Conservation (phyloP, 2,888 invertebrate genomes). For the Himalopsyche kuldschensis region DNA sequence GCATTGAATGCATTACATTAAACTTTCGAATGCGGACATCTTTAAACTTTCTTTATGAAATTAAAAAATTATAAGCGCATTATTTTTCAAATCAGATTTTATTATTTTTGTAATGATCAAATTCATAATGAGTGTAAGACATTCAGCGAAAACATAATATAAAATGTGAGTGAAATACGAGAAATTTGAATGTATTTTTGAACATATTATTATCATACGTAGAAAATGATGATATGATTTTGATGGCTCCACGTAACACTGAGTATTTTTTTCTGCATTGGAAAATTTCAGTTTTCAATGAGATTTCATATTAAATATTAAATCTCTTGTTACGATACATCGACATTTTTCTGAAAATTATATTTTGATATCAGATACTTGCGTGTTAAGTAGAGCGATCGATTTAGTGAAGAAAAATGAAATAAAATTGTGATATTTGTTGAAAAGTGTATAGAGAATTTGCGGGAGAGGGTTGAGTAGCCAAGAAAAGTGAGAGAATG, state of each 20-base stretch:
- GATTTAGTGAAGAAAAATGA: neutral
- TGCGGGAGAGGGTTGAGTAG: neutral
- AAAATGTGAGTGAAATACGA: neutral
- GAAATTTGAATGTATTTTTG: neutral
- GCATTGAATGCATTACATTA: too few species aligned
- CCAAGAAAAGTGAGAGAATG: neutral
- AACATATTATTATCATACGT: neutral
- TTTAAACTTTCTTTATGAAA: neutral
- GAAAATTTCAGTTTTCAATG: neutral
- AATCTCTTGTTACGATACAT: too few species aligned
- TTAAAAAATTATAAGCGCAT: neutral
- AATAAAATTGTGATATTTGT: slow-evolving; percentile 1
- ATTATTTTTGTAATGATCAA: neutral
- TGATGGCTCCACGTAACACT: neutral
- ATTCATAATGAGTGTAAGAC: neutral
- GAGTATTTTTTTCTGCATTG: neutral
- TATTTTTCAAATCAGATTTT: neutral
- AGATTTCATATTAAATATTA: neutral
- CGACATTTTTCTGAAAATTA: neutral
- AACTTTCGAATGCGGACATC: neutral
- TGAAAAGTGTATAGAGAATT: neutral
- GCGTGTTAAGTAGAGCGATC: neutral
- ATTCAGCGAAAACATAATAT: neutral
- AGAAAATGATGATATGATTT: neutral
- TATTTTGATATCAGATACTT: neutral